These are phyloP conservation scores for Siderastrea radians DNA, from an alignment of 92 coral and sea anemone species.

Conservation along the genomic window DNA sequence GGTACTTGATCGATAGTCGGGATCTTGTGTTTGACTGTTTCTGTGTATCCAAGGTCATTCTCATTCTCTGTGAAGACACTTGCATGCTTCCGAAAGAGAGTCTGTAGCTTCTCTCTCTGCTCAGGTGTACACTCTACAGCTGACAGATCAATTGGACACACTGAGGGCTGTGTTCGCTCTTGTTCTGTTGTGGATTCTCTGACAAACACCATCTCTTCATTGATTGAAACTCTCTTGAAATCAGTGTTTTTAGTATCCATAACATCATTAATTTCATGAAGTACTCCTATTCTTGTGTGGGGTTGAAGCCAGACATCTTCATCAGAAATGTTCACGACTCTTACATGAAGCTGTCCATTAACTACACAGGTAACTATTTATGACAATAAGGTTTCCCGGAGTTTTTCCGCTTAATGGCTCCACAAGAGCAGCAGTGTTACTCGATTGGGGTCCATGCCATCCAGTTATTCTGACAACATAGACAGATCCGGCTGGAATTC, in stretches of 20 bases:
- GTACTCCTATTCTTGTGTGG: conserved; percentile 70
- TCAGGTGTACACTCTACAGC: conserved; percentile 40
- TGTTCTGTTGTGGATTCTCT: conserved; percentile 31
- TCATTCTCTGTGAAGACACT: conserved; percentile 47
- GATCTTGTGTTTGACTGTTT: conserved; percentile 62
- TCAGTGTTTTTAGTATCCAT: conserved; percentile 14
- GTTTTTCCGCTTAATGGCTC: conserved; percentile 59
- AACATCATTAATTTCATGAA: conserved; percentile 63
- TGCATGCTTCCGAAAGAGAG: conserved; percentile 45
- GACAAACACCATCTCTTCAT: conserved; percentile 52
- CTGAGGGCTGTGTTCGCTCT: neutral
- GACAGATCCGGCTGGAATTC: conserved; percentile 72
- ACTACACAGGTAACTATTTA: conserved; percentile 48
- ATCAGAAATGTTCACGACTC: conserved; percentile 71
- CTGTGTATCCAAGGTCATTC: conserved; percentile 58
- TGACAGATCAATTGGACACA: conserved; percentile 62
- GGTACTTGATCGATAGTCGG: conserved; percentile 50
- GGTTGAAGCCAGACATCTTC: conserved; percentile 82
- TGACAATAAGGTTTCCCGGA: conserved; percentile 59
- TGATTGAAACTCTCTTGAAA: conserved; percentile 37
- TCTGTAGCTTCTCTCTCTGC: conserved; percentile 46
- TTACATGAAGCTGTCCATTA: conserved; percentile 54
- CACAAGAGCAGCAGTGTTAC: conserved; percentile 47
- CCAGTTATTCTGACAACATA: conserved; percentile 64
- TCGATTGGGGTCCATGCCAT: conserved; percentile 37